phyloP scores from a whole-genome alignment of 2,113 vertebrate genomes.

The Antennarius striatus region DNA sequence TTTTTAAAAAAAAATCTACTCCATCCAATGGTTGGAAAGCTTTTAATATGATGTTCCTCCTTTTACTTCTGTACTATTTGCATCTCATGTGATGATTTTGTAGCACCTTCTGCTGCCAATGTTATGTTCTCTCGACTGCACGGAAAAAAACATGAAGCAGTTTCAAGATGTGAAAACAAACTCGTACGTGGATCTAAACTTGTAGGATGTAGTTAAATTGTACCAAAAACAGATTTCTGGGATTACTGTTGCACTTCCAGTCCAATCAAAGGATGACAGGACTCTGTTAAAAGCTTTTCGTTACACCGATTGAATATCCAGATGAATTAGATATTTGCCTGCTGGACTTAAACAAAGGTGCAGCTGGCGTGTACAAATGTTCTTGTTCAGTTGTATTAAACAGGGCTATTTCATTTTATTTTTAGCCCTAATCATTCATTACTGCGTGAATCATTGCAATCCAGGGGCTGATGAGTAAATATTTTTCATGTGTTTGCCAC shows the following conservation, averaged over 20 bases:
- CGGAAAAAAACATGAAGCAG: too few species aligned
- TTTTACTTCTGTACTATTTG: constrained; percentile 54
- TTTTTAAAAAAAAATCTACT: constrained; percentile 21
- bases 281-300: background rate
- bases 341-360: constrained; percentile 11
- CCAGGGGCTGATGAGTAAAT: background rate
- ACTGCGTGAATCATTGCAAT: constrained; percentile 24
- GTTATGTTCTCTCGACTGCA: constrained; percentile 2
- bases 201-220: too few species aligned
- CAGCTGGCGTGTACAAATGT: constrained; percentile 11
- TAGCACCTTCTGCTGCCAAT: too few species aligned
- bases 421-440: constrained; percentile 3
- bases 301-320: background rate
- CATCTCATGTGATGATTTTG: constrained; percentile 44
- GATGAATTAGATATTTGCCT: constrained; percentile 6
- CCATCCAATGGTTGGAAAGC: constrained; percentile 22
- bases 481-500: too few species aligned
- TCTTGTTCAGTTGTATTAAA: constrained; percentile 18
- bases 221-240: too few species aligned
- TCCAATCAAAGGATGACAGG: background rate
- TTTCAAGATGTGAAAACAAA: too few species aligned
- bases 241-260: constrained; percentile 19
- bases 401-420: constrained; percentile 23
- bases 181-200: too few species aligned
- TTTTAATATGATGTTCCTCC: constrained; percentile 51